phyloP scores from a whole-genome alignment of 2,113 vertebrate species.

The Sinocyclocheilus maitianheensis region DNA sequence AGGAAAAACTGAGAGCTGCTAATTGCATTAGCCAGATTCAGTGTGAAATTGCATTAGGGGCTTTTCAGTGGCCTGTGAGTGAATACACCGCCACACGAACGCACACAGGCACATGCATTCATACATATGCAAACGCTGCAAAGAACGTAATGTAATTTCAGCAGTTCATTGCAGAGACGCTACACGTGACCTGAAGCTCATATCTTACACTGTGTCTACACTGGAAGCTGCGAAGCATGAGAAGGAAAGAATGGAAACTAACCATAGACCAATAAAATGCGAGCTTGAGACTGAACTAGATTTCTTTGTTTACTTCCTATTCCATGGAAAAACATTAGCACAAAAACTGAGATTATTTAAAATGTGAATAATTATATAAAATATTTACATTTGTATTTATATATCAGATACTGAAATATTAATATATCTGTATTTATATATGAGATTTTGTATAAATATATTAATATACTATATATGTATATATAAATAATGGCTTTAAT shows the following conservation, averaged over 20 bases:
- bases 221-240: not conserved
- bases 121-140: slow-evolving; percentile 26
- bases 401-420: no score
- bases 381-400: no score
- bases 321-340: not conserved
- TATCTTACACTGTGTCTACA: not conserved
- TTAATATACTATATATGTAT: no score
- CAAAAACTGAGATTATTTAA: not conserved
- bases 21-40: slow-evolving; percentile 32
- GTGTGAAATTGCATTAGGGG: slow-evolving; percentile 44
- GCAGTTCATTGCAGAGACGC: not conserved
- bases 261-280: not conserved
- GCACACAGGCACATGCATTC: slow-evolving; percentile 24
- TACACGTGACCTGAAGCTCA: not conserved
- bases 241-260: not conserved
- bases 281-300: not conserved
- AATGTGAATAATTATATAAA: no score
- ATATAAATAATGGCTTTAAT: no score
- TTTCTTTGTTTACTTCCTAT: not conserved
- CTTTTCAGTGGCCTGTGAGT: slow-evolving; percentile 2
- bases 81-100: slow-evolving; percentile 19
- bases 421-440: no score
- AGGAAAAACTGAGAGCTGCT: slow-evolving; percentile 41
- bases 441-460: no score
- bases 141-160: not conserved